Evolutionary conservation across 2,113 vertebrate genomes (phyloP).

Genomic region (Glareola pratincola): DNA sequence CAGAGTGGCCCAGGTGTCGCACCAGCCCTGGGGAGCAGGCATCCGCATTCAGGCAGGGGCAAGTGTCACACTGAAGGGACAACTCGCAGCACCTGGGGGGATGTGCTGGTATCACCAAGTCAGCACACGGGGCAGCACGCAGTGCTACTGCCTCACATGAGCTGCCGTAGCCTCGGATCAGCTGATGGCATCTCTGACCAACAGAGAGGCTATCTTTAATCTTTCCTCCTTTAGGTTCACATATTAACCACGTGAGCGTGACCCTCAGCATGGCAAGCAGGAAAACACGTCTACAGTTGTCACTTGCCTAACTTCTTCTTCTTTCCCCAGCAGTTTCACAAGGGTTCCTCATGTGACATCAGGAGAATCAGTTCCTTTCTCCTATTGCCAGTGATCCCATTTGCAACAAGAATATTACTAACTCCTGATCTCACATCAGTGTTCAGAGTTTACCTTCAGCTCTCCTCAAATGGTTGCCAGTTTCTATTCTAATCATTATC

Average conservation of each 20-base stretch:
- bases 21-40: background rate
- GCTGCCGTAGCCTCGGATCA: background rate
- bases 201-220: background rate
- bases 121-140: background rate
- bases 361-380: background rate
- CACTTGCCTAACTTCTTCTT: background rate
- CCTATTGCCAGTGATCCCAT: background rate
- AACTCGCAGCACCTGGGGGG: background rate
- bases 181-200: constrained; percentile 32
- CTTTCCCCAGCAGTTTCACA: background rate
- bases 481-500: background rate
- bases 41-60: background rate
- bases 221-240: background rate
- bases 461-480: background rate
- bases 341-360: background rate
- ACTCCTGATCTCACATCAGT: background rate
- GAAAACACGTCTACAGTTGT: background rate
- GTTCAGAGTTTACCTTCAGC: background rate
- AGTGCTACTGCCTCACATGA: background rate
- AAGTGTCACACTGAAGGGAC: fast-evolving
- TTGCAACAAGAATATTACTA: background rate
- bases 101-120: background rate
- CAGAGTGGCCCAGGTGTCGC: background rate
- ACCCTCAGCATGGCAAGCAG: background rate
- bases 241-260: background rate